Conservation (phyloP, 2,888 invertebrate genomes). For the Apamea epomidion region DNA sequence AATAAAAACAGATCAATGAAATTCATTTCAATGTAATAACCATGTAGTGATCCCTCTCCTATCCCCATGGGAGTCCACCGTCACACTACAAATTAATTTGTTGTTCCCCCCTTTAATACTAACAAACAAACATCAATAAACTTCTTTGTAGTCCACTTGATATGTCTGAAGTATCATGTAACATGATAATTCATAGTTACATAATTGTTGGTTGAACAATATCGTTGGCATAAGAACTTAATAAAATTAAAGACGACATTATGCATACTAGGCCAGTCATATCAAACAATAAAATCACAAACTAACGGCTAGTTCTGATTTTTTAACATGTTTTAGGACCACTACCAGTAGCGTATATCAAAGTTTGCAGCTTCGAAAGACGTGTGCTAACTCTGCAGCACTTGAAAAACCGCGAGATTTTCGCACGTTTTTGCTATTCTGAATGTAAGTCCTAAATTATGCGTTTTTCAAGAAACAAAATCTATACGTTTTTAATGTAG, state of each 20-base stretch:
- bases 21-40: slow-evolving; percentile 52
- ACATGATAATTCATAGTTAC: slow-evolving; percentile 24
- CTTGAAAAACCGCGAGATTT: too few species aligned
- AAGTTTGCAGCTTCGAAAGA: too few species aligned
- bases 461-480: too few species aligned
- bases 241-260: not conserved
- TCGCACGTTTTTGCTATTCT: too few species aligned
- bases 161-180: slow-evolving; percentile 26
- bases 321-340: too few species aligned
- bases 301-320: too few species aligned
- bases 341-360: too few species aligned
- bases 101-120: slow-evolving; percentile 41
- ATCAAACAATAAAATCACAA: too few species aligned
- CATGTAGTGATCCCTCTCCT: slow-evolving; percentile 30
- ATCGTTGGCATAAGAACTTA: not conserved
- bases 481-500: too few species aligned
- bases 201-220: slow-evolving; percentile 9
- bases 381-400: too few species aligned
- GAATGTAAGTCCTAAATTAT: too few species aligned
- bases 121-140: slow-evolving; percentile 51
- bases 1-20: slow-evolving; percentile 47
- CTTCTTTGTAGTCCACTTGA: slow-evolving; percentile 54
- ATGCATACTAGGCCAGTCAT: too few species aligned
- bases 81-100: slow-evolving; percentile 54
- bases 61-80: slow-evolving; percentile 21